Evolutionary conservation across 2,797 vertebrate genomes (phyloP), one percentile per base, ranked within the genome.

Genomic region (Falco rusticolus): DNA sequence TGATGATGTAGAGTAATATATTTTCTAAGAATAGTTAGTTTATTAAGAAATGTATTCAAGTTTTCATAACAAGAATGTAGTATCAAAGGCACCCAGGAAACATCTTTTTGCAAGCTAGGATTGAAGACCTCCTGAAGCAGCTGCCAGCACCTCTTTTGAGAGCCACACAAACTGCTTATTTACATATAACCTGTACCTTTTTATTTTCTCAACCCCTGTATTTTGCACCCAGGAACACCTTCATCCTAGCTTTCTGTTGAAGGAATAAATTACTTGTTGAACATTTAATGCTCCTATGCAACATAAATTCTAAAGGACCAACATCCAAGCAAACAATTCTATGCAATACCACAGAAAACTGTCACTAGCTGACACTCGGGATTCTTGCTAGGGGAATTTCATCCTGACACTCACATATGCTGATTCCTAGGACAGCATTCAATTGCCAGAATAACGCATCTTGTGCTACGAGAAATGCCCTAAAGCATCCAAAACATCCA

Each of bases 1-100:
- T 0, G 0, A 21, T 71, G 43, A 76, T 60, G 20, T 21, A 57
- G 18, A 64, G 16, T 43, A 47, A 69, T 39, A 2, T 31, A 57
- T 74, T 74, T 84, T 78, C 54, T 9, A 28, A 69, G 17, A 51
- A 10, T 25, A 75, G 51, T 60, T 66, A 12, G 19, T 63, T 93
- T 51, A 25, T 72, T 83, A 69, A 60, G 34, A 81, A 69, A 56
- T 29, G 8, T 63, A 54, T 83, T 70, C 13, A 84, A 31, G 57
- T 24, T 63, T 68, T 61, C 2, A 1, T 69, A 66, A 84, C 39
- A 34, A 17, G 11, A 21, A 26, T 19, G 8, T 10, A 41, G 24
- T 71, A 39, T 45, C 18, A 45, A 39, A 86, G 25, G 39, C 43
- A 76, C 26, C 10, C 24, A 59, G 47, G 53, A 83, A 86, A 24